Evolutionary conservation across 2,888 invertebrate species (phyloP).

Genomic region (Lithophane semibrunnea): DNA sequence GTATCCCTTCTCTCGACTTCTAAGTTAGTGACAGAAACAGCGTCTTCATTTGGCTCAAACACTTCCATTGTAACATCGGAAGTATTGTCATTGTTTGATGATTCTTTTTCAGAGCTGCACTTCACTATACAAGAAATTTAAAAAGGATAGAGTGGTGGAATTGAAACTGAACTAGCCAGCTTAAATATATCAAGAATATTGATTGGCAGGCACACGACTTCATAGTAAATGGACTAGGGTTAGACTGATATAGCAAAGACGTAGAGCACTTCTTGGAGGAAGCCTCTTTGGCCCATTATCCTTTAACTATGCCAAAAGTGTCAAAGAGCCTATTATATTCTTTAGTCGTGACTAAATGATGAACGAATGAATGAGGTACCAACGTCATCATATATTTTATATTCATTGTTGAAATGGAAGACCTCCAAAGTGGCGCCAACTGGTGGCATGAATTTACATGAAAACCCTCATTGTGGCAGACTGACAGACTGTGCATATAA

Average conservation of each 20-base stretch:
- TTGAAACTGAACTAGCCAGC: background rate
- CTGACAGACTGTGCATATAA: background rate
- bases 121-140: background rate
- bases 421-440: background rate
- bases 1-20: background rate
- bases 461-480: background rate
- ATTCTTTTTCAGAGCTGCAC: background rate
- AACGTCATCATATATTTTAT: background rate
- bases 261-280: background rate
- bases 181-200: background rate
- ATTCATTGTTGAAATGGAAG: background rate
- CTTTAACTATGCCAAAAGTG: background rate
- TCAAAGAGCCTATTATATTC: too few species aligned
- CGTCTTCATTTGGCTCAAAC: background rate
- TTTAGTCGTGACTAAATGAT: background rate
- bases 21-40: background rate
- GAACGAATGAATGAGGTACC: background rate
- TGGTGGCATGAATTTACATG: background rate
- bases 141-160: too few species aligned
- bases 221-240: background rate
- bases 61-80: conserved; percentile 19
- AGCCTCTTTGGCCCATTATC: background rate
- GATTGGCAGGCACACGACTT: background rate
- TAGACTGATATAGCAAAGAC: background rate
- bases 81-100: background rate